These are phyloP conservation scores for Drosophila ohnishii DNA, from an alignment of 1,140 invertebrate genomes.

Conservation along the genomic window DNA sequence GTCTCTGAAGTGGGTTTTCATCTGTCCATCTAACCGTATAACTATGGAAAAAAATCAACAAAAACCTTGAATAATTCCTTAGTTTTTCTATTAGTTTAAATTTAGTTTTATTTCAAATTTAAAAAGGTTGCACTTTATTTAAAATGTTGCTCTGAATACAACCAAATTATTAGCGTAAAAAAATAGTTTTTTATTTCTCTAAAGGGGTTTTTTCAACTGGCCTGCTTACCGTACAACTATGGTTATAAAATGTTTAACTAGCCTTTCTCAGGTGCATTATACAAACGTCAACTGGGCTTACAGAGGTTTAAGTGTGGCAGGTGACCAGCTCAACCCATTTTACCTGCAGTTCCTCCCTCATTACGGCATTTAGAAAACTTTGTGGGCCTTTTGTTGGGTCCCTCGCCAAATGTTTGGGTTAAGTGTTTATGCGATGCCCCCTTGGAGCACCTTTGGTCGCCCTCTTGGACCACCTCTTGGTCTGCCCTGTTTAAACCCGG, in stretches of 20 bases:
- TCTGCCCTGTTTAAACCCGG: neutral
- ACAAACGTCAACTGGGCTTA: neutral
- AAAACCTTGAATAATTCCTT: neutral
- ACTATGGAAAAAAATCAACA: neutral
- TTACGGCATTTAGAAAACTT: slow-evolving; percentile 24
- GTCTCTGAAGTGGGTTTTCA: neutral
- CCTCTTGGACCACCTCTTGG: neutral
- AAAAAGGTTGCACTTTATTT: neutral
- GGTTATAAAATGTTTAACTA: neutral
- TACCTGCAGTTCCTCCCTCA: slow-evolving; percentile 6
- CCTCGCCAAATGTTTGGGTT: slow-evolving; percentile 37
- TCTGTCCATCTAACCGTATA: neutral
- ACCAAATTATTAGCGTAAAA: neutral
- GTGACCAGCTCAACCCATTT: slow-evolving; percentile 35
- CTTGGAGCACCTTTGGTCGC: neutral
- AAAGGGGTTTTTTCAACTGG: neutral
- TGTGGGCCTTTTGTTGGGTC: slow-evolving; percentile 25
- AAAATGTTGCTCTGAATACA: neutral
- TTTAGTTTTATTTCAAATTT: neutral
- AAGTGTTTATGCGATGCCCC: slow-evolving; percentile 33
- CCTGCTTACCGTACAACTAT: neutral
- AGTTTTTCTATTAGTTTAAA: neutral
- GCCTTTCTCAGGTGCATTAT: slow-evolving; percentile 4
- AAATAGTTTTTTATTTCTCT: neutral
- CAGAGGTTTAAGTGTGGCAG: slow-evolving; percentile 17